Conservation (phyloP, 2,797 vertebrate species). For the Oreortyx pictus region DNA sequence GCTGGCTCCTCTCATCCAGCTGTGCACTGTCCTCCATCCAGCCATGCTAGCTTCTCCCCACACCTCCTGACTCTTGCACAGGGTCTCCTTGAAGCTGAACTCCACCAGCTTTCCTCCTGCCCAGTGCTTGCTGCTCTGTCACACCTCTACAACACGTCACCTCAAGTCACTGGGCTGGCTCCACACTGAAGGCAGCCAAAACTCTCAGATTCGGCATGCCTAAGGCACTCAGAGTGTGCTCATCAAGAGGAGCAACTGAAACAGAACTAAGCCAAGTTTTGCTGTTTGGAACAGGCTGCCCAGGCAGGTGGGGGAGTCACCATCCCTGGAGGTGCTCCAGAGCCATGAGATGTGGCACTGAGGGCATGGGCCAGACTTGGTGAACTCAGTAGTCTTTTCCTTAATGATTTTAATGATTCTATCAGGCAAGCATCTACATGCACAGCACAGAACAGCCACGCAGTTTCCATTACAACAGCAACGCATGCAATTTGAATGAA, state of each 20-base stretch:
- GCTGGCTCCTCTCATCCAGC: accelerated
- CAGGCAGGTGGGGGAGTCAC: too few species aligned
- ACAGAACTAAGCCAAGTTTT: neutral
- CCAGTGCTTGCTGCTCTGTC: accelerated
- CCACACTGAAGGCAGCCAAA: neutral
- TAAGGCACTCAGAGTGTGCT: neutral
- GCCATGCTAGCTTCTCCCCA: neutral
- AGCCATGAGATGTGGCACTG: too few species aligned
- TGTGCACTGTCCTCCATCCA: neutral
- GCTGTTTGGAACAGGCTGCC: too few species aligned
- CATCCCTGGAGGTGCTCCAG: too few species aligned
- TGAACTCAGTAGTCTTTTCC: too few species aligned
- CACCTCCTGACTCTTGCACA: neutral
- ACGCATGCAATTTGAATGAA: neutral
- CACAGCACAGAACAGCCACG: accelerated
- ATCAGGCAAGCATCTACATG: neutral
- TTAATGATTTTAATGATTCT: too few species aligned
- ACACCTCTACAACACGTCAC: constrained; percentile 23
- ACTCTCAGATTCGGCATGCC: constrained; percentile 11
- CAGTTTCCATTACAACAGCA: neutral
- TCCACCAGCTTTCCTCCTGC: neutral
- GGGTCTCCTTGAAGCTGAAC: neutral
- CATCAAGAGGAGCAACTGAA: neutral
- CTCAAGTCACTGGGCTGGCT: neutral
- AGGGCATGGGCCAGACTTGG: too few species aligned